phyloP scores from a whole-genome alignment of 2,888 invertebrate species.

The Prenolepis imparis region DNA sequence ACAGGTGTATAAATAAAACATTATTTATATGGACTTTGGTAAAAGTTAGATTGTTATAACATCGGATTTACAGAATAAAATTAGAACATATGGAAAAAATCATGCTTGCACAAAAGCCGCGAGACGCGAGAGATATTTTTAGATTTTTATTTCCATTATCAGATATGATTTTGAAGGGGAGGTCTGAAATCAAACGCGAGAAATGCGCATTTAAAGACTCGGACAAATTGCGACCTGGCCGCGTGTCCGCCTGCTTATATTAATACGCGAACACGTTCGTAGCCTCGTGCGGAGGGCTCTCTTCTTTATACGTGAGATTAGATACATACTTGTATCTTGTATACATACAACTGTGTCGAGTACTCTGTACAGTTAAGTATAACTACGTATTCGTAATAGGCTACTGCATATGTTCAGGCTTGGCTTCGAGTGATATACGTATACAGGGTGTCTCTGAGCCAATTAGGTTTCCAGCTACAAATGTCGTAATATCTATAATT shows the following conservation, averaged over 20 bases:
- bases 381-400: conserved; percentile 33
- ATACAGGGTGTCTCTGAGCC: conserved; percentile 26
- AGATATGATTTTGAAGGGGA: not conserved
- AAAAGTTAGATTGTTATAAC: not conserved
- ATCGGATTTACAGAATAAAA: not conserved
- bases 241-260: conserved; percentile 63
- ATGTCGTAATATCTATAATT: conserved; percentile 5
- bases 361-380: conserved; percentile 26
- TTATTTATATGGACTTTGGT: not conserved
- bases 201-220: conserved; percentile 70
- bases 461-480: conserved; percentile 1
- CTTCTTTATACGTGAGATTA: conserved; percentile 6
- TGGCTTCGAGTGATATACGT: conserved; percentile 3
- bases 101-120: not conserved
- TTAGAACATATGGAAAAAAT: not conserved
- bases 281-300: conserved; percentile 8
- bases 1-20: not conserved
- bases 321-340: conserved; percentile 21
- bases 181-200: conserved; percentile 23
- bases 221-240: conserved; percentile 70
- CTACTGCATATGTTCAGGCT: conserved; percentile 26
- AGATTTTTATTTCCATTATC: not conserved
- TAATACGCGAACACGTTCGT: conserved; percentile 56
- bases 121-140: not conserved
- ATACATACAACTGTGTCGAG: conserved; percentile 33